Conservation (phyloP, 2,113 vertebrate genomes). For the Thermophis baileyi region DNA sequence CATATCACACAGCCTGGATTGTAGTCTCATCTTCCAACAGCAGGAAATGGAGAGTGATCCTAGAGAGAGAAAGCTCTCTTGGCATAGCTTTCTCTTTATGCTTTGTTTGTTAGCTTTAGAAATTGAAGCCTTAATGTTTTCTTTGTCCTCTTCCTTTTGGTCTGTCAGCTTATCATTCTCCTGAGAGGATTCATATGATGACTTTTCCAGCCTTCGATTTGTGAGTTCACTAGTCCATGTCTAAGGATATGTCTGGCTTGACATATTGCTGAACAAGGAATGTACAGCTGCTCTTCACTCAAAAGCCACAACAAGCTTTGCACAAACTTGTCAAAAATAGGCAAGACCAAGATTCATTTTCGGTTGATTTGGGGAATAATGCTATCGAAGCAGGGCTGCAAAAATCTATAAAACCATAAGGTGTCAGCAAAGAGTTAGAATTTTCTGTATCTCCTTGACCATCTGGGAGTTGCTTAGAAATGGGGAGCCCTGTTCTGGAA, state of each 20-base stretch:
- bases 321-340: neutral
- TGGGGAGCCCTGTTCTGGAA: neutral
- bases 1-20: conserved; percentile 46
- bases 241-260: neutral
- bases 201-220: neutral
- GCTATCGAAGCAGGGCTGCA: neutral
- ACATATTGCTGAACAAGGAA: neutral
- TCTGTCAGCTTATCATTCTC: neutral
- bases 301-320: neutral
- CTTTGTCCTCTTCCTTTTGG: neutral
- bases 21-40: conserved; percentile 46
- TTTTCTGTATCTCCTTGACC: neutral
- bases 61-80: conserved; percentile 25
- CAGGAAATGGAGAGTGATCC: conserved; percentile 40
- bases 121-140: neutral
- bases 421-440: neutral
- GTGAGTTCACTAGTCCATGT: neutral
- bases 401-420: neutral
- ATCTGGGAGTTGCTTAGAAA: neutral
- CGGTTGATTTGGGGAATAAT: neutral
- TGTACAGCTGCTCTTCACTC: neutral
- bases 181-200: neutral
- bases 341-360: neutral
- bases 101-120: neutral
- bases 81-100: neutral